Conservation (phyloP, 2,797 vertebrate genomes). For the Sphaeramia orbicularis region DNA sequence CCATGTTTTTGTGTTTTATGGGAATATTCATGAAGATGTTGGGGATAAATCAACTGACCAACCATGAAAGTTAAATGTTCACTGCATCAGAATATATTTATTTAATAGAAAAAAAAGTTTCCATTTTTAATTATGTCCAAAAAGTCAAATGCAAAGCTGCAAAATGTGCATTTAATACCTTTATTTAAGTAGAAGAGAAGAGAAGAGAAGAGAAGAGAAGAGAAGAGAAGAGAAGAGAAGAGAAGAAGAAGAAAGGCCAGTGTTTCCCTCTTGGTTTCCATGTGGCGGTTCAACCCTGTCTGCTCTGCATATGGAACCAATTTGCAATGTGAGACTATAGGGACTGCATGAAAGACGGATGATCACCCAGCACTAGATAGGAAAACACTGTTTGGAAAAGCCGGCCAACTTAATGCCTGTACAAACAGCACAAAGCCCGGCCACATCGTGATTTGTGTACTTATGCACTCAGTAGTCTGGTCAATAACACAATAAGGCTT, state of each 20-base stretch:
- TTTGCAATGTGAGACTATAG: conserved; percentile 71
- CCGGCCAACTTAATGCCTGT: conserved; percentile 5
- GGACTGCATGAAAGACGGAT: conserved; percentile 43
- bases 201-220: background rate
- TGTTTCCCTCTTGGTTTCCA: conserved; percentile 47
- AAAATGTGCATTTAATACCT: too few relatives aligned
- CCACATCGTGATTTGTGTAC: background rate
- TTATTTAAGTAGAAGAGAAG: too few relatives aligned
- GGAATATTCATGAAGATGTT: too few relatives aligned
- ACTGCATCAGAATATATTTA: too few relatives aligned
- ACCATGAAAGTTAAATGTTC: too few relatives aligned
- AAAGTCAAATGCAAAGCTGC: background rate
- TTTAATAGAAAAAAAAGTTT: too few relatives aligned
- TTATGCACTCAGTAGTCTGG: background rate
- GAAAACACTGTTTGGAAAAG: conserved; percentile 25
- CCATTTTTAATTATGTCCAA: too few relatives aligned
- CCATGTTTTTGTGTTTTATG: too few relatives aligned
- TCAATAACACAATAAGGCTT: background rate
- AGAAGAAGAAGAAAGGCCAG: conserved; percentile 14
- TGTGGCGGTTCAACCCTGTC: conserved; percentile 51
- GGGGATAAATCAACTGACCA: too few relatives aligned
- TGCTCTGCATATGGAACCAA: conserved; percentile 72
- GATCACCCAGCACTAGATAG: conserved; percentile 24
- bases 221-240: conserved; percentile 3
- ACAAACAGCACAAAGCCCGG: conserved; percentile 15